Base-by-base conservation (phyloP, 2,797 vertebrate species). In the Diplodus sargus region DNA sequence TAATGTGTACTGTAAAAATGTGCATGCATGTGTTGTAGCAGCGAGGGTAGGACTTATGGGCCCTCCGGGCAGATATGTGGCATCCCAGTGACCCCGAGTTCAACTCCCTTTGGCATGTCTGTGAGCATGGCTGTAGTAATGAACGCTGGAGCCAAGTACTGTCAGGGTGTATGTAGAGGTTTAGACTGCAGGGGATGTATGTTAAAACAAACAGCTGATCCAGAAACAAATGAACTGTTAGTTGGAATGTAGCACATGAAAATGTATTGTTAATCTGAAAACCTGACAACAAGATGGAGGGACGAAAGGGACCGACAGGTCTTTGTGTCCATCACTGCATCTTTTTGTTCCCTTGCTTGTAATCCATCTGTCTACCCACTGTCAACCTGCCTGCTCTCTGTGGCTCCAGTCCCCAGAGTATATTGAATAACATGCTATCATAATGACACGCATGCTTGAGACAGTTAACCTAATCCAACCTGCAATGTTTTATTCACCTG, bases 371-470 rank as follows among this genome's bases (percentile, higher is more conserved):
- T 79, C 45, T 58, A 59, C 70, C 70, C 66, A 58, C 68, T 48
- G 54, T 74, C 78, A 66, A 84, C 78, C 85, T 66, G 76, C 71
- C 79, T 70, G 64, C 81, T 64, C 70, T 62, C 75, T 73, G 48
- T 78, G 70, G 25, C 75, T 85, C 84, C 30, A 63, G 51, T 85
- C 83, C 74, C 69, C 30, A 18, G 58, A 60, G 76, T 30, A 79
- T 86, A 91, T 88, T 82, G 65, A 89, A 90, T 89, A 76, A 75
- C 84, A 43, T 65, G 67, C 54, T 25, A 60, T 76, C 61, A 79
- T 80, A 64, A 78, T 71, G 60, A 64, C 62, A 70, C 48, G 52
- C 28, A 45, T 75, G 51, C 28, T 48, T 73, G 58, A 67, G 66
- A 75, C 23, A 59, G 28, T 78, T 64, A 74, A 65, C 75, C 23